Percentiles rank a stretch among this genome's conserved stretches.
Conservation (phyloP, 2,797 vertebrate genomes). For the Crenuchus spilurus region DNA sequence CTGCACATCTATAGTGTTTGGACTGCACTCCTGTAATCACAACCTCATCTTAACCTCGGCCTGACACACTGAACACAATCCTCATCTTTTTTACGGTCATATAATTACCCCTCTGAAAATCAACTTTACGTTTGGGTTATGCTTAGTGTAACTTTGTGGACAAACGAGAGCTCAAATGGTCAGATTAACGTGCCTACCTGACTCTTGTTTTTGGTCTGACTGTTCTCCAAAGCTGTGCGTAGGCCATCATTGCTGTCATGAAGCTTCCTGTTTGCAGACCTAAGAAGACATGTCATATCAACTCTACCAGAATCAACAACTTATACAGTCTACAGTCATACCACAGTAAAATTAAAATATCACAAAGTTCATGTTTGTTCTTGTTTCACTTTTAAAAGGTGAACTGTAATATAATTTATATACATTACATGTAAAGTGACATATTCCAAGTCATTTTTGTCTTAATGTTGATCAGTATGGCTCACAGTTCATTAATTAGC, state of each 20-base stretch:
- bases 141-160: constrained; percentile 1
- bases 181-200: constrained; percentile 39
- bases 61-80: no score
- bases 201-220: constrained; percentile 78
- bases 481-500: no score
- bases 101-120: constrained; percentile 21
- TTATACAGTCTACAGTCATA: no score
- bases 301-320: not conserved
- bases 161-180: not conserved
- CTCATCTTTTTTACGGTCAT: not conserved
- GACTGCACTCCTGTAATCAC: constrained; percentile 1
- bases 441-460: no score
- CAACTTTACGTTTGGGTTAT: constrained; percentile 1
- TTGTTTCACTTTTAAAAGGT: no score
- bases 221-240: constrained; percentile 85
- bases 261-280: constrained; percentile 92
- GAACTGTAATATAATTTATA: no score
- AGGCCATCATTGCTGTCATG: constrained; percentile 94
- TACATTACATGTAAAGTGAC: no score
- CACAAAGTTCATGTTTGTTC: no score
- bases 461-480: no score
- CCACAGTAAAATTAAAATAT: no score
- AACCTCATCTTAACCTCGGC: constrained; percentile 21
- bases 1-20: not conserved
- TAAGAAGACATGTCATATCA: constrained; percentile 55